Evolutionary conservation across 1,140 invertebrate species (phyloP).

Genomic region (Drosophila burlai): DNA sequence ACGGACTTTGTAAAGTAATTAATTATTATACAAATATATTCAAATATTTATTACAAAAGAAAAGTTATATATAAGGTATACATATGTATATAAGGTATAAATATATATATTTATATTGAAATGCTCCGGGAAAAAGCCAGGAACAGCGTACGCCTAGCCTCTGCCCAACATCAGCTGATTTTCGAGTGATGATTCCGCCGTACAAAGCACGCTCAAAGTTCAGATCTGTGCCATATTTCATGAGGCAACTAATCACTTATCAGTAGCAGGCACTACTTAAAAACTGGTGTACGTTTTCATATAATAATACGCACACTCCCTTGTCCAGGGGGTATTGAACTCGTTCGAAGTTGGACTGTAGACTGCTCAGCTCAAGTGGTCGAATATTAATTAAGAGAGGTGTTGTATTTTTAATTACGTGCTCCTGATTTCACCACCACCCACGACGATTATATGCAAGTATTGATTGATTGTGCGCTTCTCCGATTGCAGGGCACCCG

Average conservation of each 20-base stretch:
- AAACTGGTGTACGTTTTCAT: slow-evolving; percentile 42
- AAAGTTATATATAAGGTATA: no score
- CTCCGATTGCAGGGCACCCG: slow-evolving; percentile 73
- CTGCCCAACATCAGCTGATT: slow-evolving; percentile 45
- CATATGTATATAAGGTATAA: no score
- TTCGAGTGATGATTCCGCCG: slow-evolving; percentile 37
- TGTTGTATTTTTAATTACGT: slow-evolving; percentile 52
- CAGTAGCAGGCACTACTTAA: slow-evolving; percentile 47
- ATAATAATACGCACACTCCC: slow-evolving; percentile 28
- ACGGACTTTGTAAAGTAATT: not conserved
- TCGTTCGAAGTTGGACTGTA: slow-evolving; percentile 61
- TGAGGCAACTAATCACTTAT: slow-evolving; percentile 62
- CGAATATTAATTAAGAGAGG: slow-evolving; percentile 33
- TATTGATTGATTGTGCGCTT: slow-evolving; percentile 25
- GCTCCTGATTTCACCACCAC: slow-evolving; percentile 42
- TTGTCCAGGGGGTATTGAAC: slow-evolving; percentile 44
- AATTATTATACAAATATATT: not conserved
- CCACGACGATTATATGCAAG: slow-evolving; percentile 9
- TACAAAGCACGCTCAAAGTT: slow-evolving; percentile 57
- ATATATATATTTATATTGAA: not conserved
- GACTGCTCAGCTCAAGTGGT: slow-evolving; percentile 33
- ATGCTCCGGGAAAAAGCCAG: not conserved
- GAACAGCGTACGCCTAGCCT: not conserved
- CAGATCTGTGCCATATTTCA: slow-evolving; percentile 53
- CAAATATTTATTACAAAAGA: not conserved